A percentile compares a stretch with the other conserved stretches of the same genome.
Conservation (phyloP, 2,797 vertebrate species). For the Diplodus sargus region DNA sequence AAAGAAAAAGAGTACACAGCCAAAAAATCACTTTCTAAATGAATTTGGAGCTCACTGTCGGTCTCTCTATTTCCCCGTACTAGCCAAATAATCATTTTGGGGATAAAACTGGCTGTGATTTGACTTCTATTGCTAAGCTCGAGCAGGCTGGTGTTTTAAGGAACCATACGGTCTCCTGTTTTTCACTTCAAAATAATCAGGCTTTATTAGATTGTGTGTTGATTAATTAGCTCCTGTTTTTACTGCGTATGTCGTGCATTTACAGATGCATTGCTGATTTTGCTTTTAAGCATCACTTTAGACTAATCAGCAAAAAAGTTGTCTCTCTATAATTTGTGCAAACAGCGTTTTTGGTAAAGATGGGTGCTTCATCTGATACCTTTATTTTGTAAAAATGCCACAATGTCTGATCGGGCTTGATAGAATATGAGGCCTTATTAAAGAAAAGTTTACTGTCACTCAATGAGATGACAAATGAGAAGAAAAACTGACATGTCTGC, state of each 20-base stretch:
- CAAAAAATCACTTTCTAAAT: slow-evolving; percentile 52
- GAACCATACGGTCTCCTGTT: neutral
- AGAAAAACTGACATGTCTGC: slow-evolving; percentile 18
- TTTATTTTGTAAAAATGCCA: slow-evolving; percentile 27
- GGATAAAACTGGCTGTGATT: slow-evolving; percentile 28
- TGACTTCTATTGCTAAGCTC: slow-evolving; percentile 4
- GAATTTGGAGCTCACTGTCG: slow-evolving; percentile 18
- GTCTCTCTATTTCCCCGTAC: neutral
- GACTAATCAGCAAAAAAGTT: neutral
- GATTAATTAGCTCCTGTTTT: neutral
- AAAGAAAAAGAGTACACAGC: slow-evolving; percentile 26
- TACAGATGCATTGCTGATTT: neutral
- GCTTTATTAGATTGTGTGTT: neutral
- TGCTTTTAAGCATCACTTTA: neutral
- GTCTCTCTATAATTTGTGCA: neutral
- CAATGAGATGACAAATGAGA: slow-evolving; percentile 28
- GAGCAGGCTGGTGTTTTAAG: slow-evolving; percentile 5
- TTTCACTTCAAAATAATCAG: slow-evolving; percentile 4
- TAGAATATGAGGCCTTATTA: neutral
- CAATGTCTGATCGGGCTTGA: slow-evolving; percentile 7
- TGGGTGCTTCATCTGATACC: neutral
- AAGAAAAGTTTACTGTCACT: slow-evolving; percentile 45
- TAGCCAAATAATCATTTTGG: slow-evolving; percentile 19
- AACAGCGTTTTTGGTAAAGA: neutral
- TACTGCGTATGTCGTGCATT: neutral